Base-by-base conservation (phyloP, 2,113 vertebrate species). In the Notothenia rossii region DNA sequence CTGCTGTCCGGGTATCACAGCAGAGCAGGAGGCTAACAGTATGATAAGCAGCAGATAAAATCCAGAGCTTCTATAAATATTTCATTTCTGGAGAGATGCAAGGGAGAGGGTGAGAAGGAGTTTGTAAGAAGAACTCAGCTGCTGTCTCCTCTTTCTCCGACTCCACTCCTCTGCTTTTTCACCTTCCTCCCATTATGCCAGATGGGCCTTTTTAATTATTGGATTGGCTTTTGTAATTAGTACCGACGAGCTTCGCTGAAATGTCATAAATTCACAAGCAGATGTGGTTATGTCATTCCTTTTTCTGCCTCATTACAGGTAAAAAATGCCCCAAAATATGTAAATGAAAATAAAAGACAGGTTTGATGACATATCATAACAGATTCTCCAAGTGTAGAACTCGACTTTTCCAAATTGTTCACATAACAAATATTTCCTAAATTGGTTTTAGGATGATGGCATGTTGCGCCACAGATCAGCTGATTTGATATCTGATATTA, bases 21-120 rank as follows among this genome's bases (percentile, higher is more conserved):
- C 65, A 58, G 48, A 77, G 68, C 36, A 69, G 66, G 71, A 84
- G 50, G 67, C 73, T 43, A 15, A 63, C 4, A 22, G 73, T 58
- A 77, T 78, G 81, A 90, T 81, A 82, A 73, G 72, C 61, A 86
- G 50, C 54, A 73, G 79, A 87, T 85, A 79, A 83, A 90, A 91
- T 91, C 72, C 81, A 79, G 70, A 45, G 69, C 75, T 79, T 10
- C 50, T 73, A 87, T 94, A 72, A 90, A 91, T 93, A 89, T 92
- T 91, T 89, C 25, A 91, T 91, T 85, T 63, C 67, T 79, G 64
- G 56, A 71, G 73, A 80, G 84, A 89, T 40, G 62, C 50, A 54
- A 68, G 53, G 56, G 45, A 80, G 58, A 64, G 77, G 40, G 58
- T 46, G 72, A 72, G 51, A 50, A 79, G 51, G 70, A 78, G 56